Percentiles rank a stretch among this genome's conserved stretches.
Evolutionary conservation across 2,888 invertebrate genomes (phyloP).

Genomic region (Seladonia tumulorum): DNA sequence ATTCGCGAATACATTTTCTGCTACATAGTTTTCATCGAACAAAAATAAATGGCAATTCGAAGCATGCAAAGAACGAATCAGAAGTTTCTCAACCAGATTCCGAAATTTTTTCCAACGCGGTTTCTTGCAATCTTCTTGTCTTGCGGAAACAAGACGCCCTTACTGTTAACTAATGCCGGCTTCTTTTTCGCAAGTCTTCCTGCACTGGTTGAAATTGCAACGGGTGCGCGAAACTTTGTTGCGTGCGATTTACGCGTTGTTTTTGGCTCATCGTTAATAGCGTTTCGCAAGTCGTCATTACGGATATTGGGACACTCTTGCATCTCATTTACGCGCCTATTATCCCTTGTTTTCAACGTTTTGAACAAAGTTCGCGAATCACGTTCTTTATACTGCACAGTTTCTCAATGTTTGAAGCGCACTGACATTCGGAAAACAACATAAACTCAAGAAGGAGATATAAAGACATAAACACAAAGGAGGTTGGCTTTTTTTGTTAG

Average conservation of each 20-base stretch:
- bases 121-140: neutral
- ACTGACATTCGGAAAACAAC: too few relatives aligned
- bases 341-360: neutral
- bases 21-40: neutral
- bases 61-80: too few relatives aligned
- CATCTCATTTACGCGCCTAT: neutral
- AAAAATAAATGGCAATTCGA: neutral
- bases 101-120: neutral
- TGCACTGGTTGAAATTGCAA: slow-evolving; percentile 1
- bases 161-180: neutral
- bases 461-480: too few relatives aligned
- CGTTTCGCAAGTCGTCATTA: neutral
- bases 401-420: too few relatives aligned
- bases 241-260: slow-evolving; percentile 6
- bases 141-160: slow-evolving; percentile 2
- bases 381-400: neutral
- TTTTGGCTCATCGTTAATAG: neutral
- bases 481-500: too few relatives aligned
- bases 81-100: too few relatives aligned
- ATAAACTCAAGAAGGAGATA: too few relatives aligned
- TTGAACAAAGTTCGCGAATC: neutral
- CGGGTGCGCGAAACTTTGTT: neutral
- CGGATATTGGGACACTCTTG: neutral
- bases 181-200: slow-evolving; percentile 4
- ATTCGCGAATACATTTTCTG: neutral